Base-by-base conservation (phyloP, 2,113 vertebrate genomes). In the Parotia lawesii region DNA sequence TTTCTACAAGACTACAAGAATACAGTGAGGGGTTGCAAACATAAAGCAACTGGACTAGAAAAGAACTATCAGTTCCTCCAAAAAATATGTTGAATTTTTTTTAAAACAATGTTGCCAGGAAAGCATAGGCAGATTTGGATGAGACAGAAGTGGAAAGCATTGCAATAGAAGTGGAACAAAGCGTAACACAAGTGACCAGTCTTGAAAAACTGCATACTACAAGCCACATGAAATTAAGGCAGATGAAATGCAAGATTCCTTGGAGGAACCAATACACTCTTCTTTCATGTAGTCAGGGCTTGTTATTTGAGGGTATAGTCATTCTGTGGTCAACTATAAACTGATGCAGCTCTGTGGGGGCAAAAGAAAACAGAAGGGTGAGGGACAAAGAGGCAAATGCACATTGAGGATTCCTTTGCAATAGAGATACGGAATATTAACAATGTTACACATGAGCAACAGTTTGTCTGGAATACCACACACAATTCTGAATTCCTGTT, bases 51-150 rank as follows among this genome's bases (percentile, higher is more conserved):
- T 27, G 8, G 18, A 48, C 42, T 29, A 69, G 38, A 53, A 70
- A 88, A 92, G 3, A 87, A 56, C 23, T 47, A 48, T 16, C 20
- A 65, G 8, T 48, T 87, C 23, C 37, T 82, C 37, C 1, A 92
- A 85, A 88, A 65, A 33, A 42, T 1, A 19, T 0, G 25, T 0
- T 0, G 0, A 54, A 17, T 6, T 33, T 45, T 45, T 35, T 48
- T 67, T 50, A 17, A 21, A 65, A 57, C 25, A 66, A 37, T 13
- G 7, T 22, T 85, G 29, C 21, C 48, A 87, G 44, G 64, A 82
- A 77, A 73, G 6, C 58, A 42, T 4, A 25, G 29, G 50, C 27
- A 65, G 40, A 38, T 69, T 85, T 56, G 44, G 9, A 61, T 35
- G 44, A 77, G 51, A 54, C 25, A 57, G 33, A 80, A 57, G 24